These are phyloP conservation scores for Tachina fera DNA, from an alignment of 2,888 invertebrate genomes.

Conservation along the genomic window DNA sequence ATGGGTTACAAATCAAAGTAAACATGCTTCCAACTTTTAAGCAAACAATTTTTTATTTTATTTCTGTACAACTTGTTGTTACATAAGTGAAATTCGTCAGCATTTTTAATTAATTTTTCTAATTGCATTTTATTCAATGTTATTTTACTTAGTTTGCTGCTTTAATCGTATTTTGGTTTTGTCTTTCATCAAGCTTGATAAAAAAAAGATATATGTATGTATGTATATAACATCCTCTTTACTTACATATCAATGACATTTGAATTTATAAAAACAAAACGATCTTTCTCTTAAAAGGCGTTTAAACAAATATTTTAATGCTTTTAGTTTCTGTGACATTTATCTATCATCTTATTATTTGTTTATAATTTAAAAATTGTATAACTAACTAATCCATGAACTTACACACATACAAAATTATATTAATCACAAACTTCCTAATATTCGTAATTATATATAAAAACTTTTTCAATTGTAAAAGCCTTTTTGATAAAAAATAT, in stretches of 20 bases:
- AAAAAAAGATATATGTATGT: too few species aligned
- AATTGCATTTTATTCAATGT: not conserved
- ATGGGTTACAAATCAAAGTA: not conserved
- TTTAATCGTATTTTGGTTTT: not conserved
- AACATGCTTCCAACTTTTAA: not conserved
- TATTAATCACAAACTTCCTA: not conserved
- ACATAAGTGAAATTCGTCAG: conserved; percentile 25
- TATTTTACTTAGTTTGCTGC: not conserved
- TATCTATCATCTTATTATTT: not conserved
- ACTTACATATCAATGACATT: conserved; percentile 6
- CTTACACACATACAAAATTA: not conserved
- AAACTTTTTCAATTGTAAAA: too few species aligned
- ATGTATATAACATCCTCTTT: conserved; percentile 1
- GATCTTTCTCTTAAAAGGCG: not conserved
- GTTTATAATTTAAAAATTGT: not conserved
- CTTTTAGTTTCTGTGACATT: not conserved
- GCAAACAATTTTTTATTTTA: not conserved
- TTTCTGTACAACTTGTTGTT: not conserved
- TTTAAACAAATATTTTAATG: not conserved
- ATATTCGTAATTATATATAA: not conserved
- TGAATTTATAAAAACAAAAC: not conserved
- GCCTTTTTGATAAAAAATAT: too few species aligned
- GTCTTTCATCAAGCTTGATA: too few species aligned
- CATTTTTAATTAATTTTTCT: conserved; percentile 36
- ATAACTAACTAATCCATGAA: not conserved